These are phyloP conservation scores for Ataeniobius toweri DNA, from an alignment of 2,797 vertebrate genomes.

Conservation along the genomic window DNA sequence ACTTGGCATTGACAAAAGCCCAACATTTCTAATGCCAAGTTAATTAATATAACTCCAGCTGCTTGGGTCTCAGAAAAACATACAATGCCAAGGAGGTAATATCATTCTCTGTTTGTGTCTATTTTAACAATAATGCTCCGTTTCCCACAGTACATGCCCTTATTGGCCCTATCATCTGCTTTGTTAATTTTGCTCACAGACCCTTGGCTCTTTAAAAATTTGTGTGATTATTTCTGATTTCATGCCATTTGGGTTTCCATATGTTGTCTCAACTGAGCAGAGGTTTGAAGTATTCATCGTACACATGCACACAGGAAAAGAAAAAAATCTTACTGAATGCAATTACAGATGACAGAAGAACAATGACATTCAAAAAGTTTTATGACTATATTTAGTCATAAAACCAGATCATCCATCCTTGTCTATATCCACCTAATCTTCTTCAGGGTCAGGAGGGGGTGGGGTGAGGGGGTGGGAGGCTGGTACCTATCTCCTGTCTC, in stretches of 20 bases:
- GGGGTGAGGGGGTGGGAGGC: background rate
- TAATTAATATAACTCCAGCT: conserved; percentile 84
- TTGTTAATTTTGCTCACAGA: conserved; percentile 66
- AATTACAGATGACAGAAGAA: background rate
- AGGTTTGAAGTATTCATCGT: background rate
- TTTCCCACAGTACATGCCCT: conserved; percentile 63
- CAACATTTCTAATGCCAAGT: conserved; percentile 79
- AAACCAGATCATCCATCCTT: background rate
- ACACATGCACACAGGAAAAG: background rate
- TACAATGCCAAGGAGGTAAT: conserved; percentile 66
- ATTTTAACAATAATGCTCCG: conserved; percentile 58
- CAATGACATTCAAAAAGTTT: conserved; percentile 1
- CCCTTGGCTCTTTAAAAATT: conserved; percentile 42
- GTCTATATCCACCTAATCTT: background rate
- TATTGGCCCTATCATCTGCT: conserved; percentile 54
- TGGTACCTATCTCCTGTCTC: background rate
- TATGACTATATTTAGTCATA: background rate
- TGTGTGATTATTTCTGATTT: conserved; percentile 65
- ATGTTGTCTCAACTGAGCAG: conserved; percentile 14
- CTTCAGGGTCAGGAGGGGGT: background rate
- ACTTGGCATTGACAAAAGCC: conserved; percentile 66
- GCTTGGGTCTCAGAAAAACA: conserved; percentile 62
- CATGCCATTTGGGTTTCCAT: conserved; percentile 36
- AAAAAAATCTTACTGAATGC: background rate
- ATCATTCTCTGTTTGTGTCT: conserved; percentile 54